Base-by-base conservation (phyloP, 2,797 vertebrate species). In the Dipus sagitta region DNA sequence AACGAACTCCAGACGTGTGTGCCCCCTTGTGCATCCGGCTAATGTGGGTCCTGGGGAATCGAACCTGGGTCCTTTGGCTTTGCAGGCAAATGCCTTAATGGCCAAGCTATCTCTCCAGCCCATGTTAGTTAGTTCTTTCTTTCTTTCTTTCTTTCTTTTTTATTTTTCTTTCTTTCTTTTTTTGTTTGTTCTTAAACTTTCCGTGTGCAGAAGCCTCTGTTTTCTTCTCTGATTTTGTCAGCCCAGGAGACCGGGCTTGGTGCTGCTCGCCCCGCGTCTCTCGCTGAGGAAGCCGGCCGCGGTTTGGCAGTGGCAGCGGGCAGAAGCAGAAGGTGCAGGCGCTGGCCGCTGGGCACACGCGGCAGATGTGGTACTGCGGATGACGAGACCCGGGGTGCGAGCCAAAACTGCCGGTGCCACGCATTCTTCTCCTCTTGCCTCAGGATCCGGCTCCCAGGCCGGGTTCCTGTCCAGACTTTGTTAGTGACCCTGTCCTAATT, bases 381-480 rank as follows among this genome's bases (percentile, higher is more conserved):
- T 65, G 34, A 78, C 68, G n/a, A 76, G 52, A 88, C 30, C 26
- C 21, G 21, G 34, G 65, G 34, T 30, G n/a, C 18, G 20, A 47
- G 21, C 26, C 67, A 4, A 24, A 24, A 32, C 12, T 24, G 20
- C 26, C 30, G 26, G 11, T n/a, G 60, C 42, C 8, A 30, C 9
- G 8, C 38, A 3, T 28, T 78, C 15, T 24, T 38, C 24, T 47
- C 14, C 47, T 80, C 77, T 72, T 15, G 64, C 64, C 28, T 86
- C 52, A 20, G 77, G 58, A 77, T 72, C 76, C 24, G 72, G 84
- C 85, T 97, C 96, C 96, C 86, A 88, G 82, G 86, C 86, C 95
- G 86, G 79, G 68, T 89, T 97, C 96, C 95, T 96, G 10, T 92
- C 96, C 97, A 47, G 96, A 83, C 95, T 97, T 97, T 95, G 90